phyloP scores from a whole-genome alignment of 2,113 vertebrate species.

The Leucopsar rothschildi region DNA sequence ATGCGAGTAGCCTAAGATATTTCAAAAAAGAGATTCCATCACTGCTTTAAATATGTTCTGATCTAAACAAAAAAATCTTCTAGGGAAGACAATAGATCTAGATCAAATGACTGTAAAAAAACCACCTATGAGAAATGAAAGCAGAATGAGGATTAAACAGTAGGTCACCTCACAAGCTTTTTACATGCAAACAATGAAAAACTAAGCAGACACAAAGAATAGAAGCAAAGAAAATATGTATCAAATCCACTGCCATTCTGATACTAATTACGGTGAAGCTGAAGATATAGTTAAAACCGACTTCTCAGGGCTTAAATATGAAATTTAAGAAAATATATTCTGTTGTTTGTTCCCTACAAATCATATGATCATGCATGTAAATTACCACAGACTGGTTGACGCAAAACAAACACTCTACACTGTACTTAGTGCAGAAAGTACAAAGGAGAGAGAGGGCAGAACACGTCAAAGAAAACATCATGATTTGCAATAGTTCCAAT shows the following conservation, averaged over 20 bases:
- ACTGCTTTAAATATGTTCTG: neutral
- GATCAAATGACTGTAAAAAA: neutral
- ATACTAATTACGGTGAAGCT: neutral
- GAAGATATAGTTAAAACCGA: neutral
- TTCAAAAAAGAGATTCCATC: neutral
- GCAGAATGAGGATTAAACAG: neutral
- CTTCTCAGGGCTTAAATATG: neutral
- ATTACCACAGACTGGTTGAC: neutral
- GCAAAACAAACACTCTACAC: neutral
- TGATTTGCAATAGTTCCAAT: neutral
- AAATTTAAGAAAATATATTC: neutral
- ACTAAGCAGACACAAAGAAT: neutral
- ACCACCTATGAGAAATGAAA: neutral
- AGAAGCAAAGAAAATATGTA: neutral
- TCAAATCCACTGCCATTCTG: neutral
- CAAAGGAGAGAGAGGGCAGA: neutral
- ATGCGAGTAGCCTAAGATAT: neutral
- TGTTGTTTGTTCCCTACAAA: neutral
- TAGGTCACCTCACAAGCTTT: neutral
- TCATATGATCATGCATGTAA: rapidly evolving
- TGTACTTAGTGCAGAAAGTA: neutral
- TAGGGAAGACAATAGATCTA: neutral
- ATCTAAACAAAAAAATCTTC: neutral
- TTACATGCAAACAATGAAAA: neutral
- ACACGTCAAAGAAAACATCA: neutral